Percentiles rank a stretch among this genome's conserved stretches.
phyloP scores from a whole-genome alignment of 2,888 invertebrate species.

The Dynastes grantii region DNA sequence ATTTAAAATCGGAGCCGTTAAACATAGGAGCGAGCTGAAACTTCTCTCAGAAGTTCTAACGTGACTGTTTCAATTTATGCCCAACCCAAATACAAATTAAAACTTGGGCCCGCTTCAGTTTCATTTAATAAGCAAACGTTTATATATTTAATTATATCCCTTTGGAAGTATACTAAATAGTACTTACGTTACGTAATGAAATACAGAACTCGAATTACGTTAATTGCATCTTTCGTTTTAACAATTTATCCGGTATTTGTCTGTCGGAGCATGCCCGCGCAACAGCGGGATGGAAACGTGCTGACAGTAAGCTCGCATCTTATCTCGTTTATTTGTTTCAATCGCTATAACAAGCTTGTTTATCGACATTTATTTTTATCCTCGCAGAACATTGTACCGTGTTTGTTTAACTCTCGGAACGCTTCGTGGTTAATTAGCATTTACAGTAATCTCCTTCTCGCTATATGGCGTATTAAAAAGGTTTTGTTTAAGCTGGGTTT shows the following conservation, averaged over 20 bases:
- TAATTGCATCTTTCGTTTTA: slow-evolving; percentile 45
- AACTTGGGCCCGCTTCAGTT: slow-evolving; percentile 40
- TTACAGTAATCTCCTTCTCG: slow-evolving; percentile 41
- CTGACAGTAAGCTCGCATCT: slow-evolving; percentile 50
- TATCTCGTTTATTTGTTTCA: slow-evolving; percentile 53
- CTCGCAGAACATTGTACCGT: slow-evolving; percentile 44
- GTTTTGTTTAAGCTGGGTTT: slow-evolving; percentile 32
- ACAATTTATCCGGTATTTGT: slow-evolving; percentile 48
- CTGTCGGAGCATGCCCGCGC: slow-evolving; percentile 4
- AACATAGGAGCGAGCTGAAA: slow-evolving; percentile 6
- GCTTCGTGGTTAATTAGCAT: slow-evolving; percentile 50
- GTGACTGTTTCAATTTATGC: slow-evolving; percentile 45
- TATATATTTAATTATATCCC: slow-evolving; percentile 44
- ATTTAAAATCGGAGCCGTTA: slow-evolving; percentile 6
- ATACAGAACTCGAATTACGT: slow-evolving; percentile 50
- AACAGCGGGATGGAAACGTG: slow-evolving; percentile 39
- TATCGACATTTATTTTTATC: slow-evolving; percentile 52
- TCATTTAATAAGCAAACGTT: slow-evolving; percentile 45
- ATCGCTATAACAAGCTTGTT: slow-evolving; percentile 54
- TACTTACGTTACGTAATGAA: slow-evolving; percentile 40
- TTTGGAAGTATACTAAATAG: slow-evolving; percentile 17
- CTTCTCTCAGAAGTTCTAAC: slow-evolving; percentile 23
- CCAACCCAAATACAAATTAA: slow-evolving; percentile 44
- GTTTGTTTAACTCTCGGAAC: slow-evolving; percentile 47
- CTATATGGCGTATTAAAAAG: slow-evolving; percentile 41